Percentiles rank a stretch among this genome's conserved stretches.
These are phyloP conservation scores for Charanyca ferruginea DNA, from an alignment of 2,888 invertebrate genomes.

Conservation along the genomic window DNA sequence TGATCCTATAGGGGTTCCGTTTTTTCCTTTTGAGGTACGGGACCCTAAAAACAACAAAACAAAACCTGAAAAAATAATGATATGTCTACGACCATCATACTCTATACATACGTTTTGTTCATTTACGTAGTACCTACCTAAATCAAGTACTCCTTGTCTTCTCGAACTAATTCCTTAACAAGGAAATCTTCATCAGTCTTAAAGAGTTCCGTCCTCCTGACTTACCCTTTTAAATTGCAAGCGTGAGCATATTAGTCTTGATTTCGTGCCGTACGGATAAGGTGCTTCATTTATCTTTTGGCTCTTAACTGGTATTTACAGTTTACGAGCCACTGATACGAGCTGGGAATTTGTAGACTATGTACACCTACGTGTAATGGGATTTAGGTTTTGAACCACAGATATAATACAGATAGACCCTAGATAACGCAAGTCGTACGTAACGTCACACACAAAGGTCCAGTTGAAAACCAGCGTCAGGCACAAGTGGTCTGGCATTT, in stretches of 20 bases:
- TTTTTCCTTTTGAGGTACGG: too few relatives aligned
- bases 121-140: not conserved
- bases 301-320: constrained; percentile 62
- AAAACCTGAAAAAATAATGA: too few relatives aligned
- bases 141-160: constrained; percentile 15
- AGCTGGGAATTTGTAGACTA: constrained; percentile 22
- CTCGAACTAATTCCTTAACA: constrained; percentile 60
- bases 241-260: constrained; percentile 79
- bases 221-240: constrained; percentile 64
- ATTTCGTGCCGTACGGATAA: constrained; percentile 71
- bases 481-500: too few relatives aligned
- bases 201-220: constrained; percentile 52
- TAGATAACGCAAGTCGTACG: too few relatives aligned
- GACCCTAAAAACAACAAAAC: too few relatives aligned
- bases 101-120: not conserved
- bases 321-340: constrained; percentile 58
- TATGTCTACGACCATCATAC: not conserved
- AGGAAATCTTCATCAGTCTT: constrained; percentile 65
- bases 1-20: too few relatives aligned
- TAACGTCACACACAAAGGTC: too few relatives aligned
- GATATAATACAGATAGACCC: too few relatives aligned
- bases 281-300: constrained; percentile 72
- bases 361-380: not conserved
- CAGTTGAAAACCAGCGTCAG: too few relatives aligned
- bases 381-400: not conserved